A percentile compares a stretch with the other conserved stretches of the same genome.
These are phyloP conservation scores for Vanessa atalanta DNA, from an alignment of 1,140 invertebrate genomes.

Conservation along the genomic window DNA sequence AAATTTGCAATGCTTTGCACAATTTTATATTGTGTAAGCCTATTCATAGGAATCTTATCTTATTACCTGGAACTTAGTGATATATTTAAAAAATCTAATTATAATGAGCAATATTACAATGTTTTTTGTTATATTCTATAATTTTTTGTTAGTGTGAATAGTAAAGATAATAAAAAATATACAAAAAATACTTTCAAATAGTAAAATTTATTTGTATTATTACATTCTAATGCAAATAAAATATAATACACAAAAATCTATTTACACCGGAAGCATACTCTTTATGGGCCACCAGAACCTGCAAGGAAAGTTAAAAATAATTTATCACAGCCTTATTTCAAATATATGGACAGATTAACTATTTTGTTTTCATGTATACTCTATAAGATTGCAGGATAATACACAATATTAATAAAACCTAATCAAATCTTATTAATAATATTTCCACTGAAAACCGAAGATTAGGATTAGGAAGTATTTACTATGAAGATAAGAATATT, in stretches of 20 bases:
- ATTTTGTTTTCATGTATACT: not conserved
- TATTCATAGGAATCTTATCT: no score
- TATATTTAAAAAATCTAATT: no score
- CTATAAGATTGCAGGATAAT: not conserved
- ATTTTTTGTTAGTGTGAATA: not conserved
- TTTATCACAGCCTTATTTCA: slow-evolving; percentile 25
- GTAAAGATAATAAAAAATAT: not conserved
- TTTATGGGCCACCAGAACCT: slow-evolving; percentile 50
- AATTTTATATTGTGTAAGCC: no score
- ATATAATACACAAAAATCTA: slow-evolving; percentile 56
- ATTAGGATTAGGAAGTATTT: not conserved
- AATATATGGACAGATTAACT: not conserved
- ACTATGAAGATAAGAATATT: not conserved
- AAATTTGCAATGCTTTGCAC: no score
- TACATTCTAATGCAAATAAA: slow-evolving; percentile 56
- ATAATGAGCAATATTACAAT: no score
- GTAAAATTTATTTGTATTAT: slow-evolving; percentile 63
- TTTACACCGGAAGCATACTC: slow-evolving; percentile 59
- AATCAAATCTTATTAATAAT: not conserved
- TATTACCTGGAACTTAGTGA: no score
- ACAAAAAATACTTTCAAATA: slow-evolving; percentile 15
- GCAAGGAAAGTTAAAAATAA: slow-evolving; percentile 58
- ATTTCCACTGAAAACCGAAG: not conserved
- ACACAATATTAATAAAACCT: not conserved
- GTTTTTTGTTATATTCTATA: no score